phyloP scores from a whole-genome alignment of 2,113 vertebrate species.

The Campylomormyrus numenius region DNA sequence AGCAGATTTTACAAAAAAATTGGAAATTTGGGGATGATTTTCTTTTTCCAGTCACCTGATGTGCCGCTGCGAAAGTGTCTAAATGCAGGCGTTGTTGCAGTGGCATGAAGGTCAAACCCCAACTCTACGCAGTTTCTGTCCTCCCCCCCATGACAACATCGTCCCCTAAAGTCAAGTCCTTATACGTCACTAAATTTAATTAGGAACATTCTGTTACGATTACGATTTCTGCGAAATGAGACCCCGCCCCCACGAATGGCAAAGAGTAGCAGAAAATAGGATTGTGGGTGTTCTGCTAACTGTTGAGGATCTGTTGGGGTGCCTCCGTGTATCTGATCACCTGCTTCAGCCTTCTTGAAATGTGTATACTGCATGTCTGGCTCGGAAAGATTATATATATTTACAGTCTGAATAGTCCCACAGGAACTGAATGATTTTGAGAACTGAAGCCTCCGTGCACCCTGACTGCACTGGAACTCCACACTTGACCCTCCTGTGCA shows the following conservation, averaged over 20 bases:
- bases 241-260: not conserved
- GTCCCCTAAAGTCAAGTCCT: not conserved
- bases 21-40: not conserved
- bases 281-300: not conserved
- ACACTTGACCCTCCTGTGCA: not conserved
- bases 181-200: not conserved
- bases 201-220: not conserved
- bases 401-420: slow-evolving; percentile 46
- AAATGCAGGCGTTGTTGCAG: not conserved
- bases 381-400: not conserved
- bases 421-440: slow-evolving; percentile 36
- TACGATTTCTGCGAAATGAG: not conserved
- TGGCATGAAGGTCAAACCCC: not conserved
- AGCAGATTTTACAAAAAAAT: not conserved
- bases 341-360: slow-evolving; percentile 53
- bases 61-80: not conserved
- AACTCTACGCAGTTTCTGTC: not conserved
- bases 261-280: not conserved
- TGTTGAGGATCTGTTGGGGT: slow-evolving; percentile 36
- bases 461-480: no score
- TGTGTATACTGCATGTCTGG: slow-evolving; percentile 40
- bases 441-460: slow-evolving; percentile 41
- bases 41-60: not conserved
- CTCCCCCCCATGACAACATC: not conserved
- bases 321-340: slow-evolving; percentile 31